Base-by-base conservation (phyloP, 1,140 invertebrate species). In the Caenorhabditis brenneri region DNA sequence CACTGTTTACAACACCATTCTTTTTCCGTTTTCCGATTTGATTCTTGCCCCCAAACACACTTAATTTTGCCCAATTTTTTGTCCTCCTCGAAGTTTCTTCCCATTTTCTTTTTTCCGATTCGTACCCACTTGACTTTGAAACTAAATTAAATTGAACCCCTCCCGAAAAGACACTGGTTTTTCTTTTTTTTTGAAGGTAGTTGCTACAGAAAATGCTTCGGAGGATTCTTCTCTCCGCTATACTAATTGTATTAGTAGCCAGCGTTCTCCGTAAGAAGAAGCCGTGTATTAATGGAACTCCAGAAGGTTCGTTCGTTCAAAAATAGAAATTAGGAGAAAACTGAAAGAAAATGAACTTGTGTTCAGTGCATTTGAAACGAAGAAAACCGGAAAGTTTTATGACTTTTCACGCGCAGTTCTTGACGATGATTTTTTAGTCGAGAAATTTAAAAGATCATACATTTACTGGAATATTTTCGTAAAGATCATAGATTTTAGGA, bases 271-370 rank as follows among this genome's bases (percentile, higher is more conserved):
- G 81, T 22, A 65, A 42, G 16, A 36, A 69, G 36, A 82, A 82
- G 60, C 82, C 74, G 12, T 83, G 82, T n/a, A 69, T 83, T 29
- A 83, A 83, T 27, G 82, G 82, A 78, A 24, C 39, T 22, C 82
- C 60, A 16, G 74, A 83, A 83, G 82, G 82, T 83, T 65, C 36
- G 58, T 33, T 16, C 29, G 1, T 33, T 33, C 7, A 10, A 16
- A n/a, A 4, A 6, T 0, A 65, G 15, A 6, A 6, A 65, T 15
- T 19, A 24, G 9, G 53, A 55, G 10, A 55, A 24, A 55, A 27
- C 5, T 6, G 22, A 55, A 9, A 55, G 24, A 55, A 15, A 42
- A 58, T 27, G n/a, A 27, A n/a, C n/a, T n/a, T n/a, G n/a, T n/a
- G n/a, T n/a, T n/a, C 1, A 15, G 22, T 65, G 16, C 33, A 33